These are phyloP conservation scores for Erinaceus europaeus DNA, from an alignment of 2,113 vertebrate genomes.

Conservation along the genomic window DNA sequence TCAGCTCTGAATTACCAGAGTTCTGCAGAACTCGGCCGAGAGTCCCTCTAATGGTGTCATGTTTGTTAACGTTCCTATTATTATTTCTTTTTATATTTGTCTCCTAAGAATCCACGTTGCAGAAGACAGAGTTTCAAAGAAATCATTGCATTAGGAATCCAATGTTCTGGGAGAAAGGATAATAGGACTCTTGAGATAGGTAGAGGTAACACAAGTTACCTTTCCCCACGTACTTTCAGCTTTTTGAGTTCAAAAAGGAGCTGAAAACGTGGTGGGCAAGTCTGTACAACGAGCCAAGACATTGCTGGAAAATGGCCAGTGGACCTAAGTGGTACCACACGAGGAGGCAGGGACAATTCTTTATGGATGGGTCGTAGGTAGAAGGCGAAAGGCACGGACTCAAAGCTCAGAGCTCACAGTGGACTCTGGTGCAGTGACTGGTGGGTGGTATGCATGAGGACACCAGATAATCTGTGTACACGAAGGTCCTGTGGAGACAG, in stretches of 20 bases:
- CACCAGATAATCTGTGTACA: background rate
- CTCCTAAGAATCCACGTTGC: background rate
- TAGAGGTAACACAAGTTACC: background rate
- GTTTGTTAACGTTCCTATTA: background rate
- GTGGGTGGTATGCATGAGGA: background rate
- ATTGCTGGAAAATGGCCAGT: background rate
- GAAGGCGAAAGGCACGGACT: no score
- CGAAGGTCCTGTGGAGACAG: background rate
- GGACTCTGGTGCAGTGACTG: no score
- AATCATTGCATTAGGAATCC: background rate
- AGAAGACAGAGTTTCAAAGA: background rate
- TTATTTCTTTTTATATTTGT: background rate
- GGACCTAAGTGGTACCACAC: background rate
- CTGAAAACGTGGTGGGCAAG: no score
- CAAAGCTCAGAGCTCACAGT: no score
- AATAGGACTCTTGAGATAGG: background rate
- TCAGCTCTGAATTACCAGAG: background rate
- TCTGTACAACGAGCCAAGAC: background rate
- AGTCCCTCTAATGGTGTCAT: background rate
- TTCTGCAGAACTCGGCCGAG: no score
- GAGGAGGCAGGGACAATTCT: background rate
- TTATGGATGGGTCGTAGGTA: background rate
- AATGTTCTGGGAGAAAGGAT: background rate
- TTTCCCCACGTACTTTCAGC: background rate
- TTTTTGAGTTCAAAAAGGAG: no score